Evolutionary conservation across 1,140 invertebrate species (phyloP), one percentile per base, ranked within the genome.

Genomic region (Bombus haemorrhoidalis): DNA sequence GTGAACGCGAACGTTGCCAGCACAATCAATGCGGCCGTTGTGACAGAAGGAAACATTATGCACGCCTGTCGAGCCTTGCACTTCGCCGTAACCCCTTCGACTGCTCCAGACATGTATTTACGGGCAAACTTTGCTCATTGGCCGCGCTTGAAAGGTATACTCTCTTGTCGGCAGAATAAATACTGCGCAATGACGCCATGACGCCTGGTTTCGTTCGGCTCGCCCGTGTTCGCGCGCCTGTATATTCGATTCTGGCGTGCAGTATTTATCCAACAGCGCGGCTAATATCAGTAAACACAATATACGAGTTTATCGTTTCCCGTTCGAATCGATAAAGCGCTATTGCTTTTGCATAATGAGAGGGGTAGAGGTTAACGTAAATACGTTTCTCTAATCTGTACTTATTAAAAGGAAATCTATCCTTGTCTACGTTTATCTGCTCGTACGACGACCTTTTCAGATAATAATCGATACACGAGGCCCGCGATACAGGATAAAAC

Each of bases 21-120:
- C 13, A 28, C 66, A 78, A 78, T 79, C 75, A 78, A 78, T 83
- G 74, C 75, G 39, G n/a, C 22, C 64, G 74, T 83, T 78, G 82
- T 47, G 75, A 84, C 82, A 79, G 53, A 72, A 79, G 75, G 76
- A 71, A 62, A 79, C 47, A 72, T 84, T 84, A 84, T 84, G 62
- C 74, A 57, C 75, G 75, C 10, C 64, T 78, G 82, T 71, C 82
- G 53, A 28, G n/a, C 75, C 22, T 32, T 28, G 13, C 57, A 15
- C 39, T 43, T 12, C 32, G 47, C 37, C 47, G 9, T 64, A 64
- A 68, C 62, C 81, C 73, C 18, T 77, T 83, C 34, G 47, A 74
- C 73, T 28, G 43, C 43, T 41, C 64, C 62, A 43, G 64, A 77
- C 74, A 43, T 62, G 28, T 80, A 71, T 73, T 72, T 68, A 80